A percentile compares a stretch with the other conserved stretches of the same genome.
Conservation (phyloP, 2,797 vertebrate genomes). For the Decapterus maruadsi region DNA sequence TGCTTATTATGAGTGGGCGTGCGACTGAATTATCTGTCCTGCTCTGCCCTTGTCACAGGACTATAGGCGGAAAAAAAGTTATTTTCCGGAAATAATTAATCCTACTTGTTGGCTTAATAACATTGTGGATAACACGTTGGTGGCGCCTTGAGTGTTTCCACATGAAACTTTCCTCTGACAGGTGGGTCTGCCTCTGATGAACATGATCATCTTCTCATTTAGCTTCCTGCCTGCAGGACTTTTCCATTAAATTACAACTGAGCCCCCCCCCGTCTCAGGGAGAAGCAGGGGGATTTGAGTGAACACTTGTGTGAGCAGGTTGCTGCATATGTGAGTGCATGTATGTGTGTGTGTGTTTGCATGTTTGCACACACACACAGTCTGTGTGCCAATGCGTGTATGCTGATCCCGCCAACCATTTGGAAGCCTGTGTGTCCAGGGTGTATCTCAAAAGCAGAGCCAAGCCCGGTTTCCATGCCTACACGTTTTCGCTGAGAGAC, state of each 20-base stretch:
- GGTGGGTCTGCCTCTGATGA: conserved; percentile 64
- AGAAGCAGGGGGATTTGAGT: conserved; percentile 57
- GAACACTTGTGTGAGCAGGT: conserved; percentile 27
- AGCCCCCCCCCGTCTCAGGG: conserved; percentile 56
- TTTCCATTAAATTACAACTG: conserved; percentile 76
- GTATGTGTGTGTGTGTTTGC: conserved; percentile 11
- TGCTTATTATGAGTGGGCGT: conserved; percentile 67
- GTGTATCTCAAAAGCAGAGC: conserved; percentile 60
- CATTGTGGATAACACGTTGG: conserved; percentile 54
- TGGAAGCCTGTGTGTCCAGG: conserved; percentile 59
- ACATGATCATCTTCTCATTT: conserved; percentile 73
- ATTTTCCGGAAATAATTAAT: conserved; percentile 83
- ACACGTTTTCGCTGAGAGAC: conserved; percentile 67
- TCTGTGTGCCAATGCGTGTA: conserved; percentile 12
- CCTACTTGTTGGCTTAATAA: conserved; percentile 72
- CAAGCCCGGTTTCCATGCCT: conserved; percentile 81
- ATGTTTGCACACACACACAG: neutral
- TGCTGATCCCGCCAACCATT: conserved; percentile 47
- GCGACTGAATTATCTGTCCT: conserved; percentile 61
- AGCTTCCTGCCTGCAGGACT: conserved; percentile 71
- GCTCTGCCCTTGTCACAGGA: conserved; percentile 69
- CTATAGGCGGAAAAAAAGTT: conserved; percentile 68
- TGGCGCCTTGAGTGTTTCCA: conserved; percentile 63
- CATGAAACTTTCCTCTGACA: conserved; percentile 61
- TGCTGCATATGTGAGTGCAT: conserved; percentile 23